Base-by-base conservation (phyloP, 2,797 vertebrate species). In the Thaleichthys pacificus region DNA sequence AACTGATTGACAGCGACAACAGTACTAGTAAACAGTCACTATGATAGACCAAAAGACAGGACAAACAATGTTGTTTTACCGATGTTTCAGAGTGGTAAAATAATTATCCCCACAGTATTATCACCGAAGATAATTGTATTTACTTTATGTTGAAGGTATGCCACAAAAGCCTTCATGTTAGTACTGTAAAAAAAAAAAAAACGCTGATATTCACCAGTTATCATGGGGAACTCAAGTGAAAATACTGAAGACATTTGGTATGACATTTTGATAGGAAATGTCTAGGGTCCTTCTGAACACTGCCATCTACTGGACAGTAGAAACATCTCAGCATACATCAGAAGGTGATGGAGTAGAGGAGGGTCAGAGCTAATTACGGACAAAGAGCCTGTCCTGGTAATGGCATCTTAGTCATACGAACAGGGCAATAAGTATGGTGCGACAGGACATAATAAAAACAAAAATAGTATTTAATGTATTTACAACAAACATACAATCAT, bases 391-490 rank as follows among this genome's bases (percentile, higher is more conserved):
- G 14, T 47, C 42, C 42, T 47, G 42, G 11, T 47, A 47, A 47
- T 14, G 42, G 42, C 42, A 47, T 47, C 42, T 47, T 12, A 47
- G 42, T 47, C 42, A 47, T 12, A 47, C 14, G 42, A 47, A 47
- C 42, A 14, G 3, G 42, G 42, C 47, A 67, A 49, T 54, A 19
- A 68, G 9, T 61, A 51, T 35, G 54, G 67, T 32, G 19, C 54
- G 28, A 35, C 21, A 68, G 2, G 30, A 62, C 4, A 62, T 6
- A 51, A 21, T 89, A 88, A 86, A 91, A 92, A 89, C 86, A 91
- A 92, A 91, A 91, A 91, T 90, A 91, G 85, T 88, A 91, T 92
- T 92, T 91, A 89, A 90, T 91, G 86, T 89, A 90, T 91, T 89
- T 89, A 90, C 89, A 92, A 87, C 87, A 89, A 90, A 89, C 89